Percentiles rank a stretch among this genome's conserved stretches.
phyloP scores from a whole-genome alignment of 2,113 vertebrate genomes.

The Mormoops blainvillei region DNA sequence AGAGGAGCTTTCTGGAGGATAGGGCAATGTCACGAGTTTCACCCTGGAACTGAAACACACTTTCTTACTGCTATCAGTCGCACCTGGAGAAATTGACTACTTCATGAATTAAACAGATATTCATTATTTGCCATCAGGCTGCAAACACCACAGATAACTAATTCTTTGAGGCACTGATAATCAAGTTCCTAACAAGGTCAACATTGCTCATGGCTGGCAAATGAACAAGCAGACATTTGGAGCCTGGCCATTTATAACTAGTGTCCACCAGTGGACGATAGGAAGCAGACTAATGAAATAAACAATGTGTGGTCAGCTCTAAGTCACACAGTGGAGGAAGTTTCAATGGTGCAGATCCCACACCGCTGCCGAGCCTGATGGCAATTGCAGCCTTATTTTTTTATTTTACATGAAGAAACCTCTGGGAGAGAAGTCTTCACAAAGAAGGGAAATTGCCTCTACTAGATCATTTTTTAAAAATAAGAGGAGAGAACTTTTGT shows the following conservation, averaged over 20 bases:
- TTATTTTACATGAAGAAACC: background rate
- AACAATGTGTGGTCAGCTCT: background rate
- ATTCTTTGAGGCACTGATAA: background rate
- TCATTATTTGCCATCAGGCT: background rate
- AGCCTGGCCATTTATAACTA: background rate
- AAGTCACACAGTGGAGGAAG: background rate
- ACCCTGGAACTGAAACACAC: background rate
- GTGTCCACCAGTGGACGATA: background rate
- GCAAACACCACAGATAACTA: background rate
- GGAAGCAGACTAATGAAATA: background rate
- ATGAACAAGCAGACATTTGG: background rate
- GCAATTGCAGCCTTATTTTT: background rate
- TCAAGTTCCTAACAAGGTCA: background rate
- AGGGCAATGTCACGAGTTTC: background rate
- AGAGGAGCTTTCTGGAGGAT: background rate
- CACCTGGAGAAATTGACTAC: background rate
- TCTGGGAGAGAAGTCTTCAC: constrained; percentile 77
- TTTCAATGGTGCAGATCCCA: background rate
- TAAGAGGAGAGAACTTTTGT: constrained; percentile 36
- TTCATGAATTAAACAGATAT: background rate
- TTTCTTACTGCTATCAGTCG: background rate
- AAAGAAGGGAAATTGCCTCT: constrained; percentile 88
- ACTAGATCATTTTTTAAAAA: constrained; percentile 77
- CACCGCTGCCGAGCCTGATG: background rate
- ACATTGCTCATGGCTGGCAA: background rate